Evolutionary conservation across 2,113 vertebrate genomes (phyloP).

Genomic region (Rallus limicola): DNA sequence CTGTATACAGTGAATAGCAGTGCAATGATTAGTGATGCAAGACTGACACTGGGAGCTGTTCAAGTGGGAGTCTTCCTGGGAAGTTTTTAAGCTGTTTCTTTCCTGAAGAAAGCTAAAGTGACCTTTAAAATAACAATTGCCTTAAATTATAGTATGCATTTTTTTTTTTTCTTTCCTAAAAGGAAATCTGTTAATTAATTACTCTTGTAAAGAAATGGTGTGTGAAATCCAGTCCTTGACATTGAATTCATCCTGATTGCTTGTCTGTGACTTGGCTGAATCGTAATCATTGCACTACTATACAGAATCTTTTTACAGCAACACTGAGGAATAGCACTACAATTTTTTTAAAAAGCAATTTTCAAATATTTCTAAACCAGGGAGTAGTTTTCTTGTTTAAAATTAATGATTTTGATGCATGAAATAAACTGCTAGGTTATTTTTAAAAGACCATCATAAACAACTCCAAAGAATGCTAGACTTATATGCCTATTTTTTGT

Average conservation of each 20-base stretch:
- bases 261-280: background rate
- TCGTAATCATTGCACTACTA: conserved; percentile 18
- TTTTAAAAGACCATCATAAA: conserved; percentile 44
- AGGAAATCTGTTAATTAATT: background rate
- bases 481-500: conserved; percentile 60
- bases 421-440: conserved; percentile 39
- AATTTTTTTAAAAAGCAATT: conserved; percentile 41
- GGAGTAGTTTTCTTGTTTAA: conserved; percentile 54
- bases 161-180: background rate
- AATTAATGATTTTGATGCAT: conserved; percentile 20
- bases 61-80: background rate
- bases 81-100: conserved; percentile 9
- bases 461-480: conserved; percentile 54
- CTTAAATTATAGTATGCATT: conserved; percentile 22
- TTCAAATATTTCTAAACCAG: conserved; percentile 38
- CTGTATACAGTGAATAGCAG: conserved; percentile 15
- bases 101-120: conserved; percentile 48
- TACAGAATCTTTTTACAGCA: conserved; percentile 14
- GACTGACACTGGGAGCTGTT: background rate
- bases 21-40: conserved; percentile 19
- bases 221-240: background rate
- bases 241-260: background rate
- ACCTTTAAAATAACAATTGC: conserved; percentile 62
- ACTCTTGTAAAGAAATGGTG: background rate
- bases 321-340: conserved; percentile 55